phyloP scores from a whole-genome alignment of 2,888 invertebrate species.

The Ametastegia equiseti region DNA sequence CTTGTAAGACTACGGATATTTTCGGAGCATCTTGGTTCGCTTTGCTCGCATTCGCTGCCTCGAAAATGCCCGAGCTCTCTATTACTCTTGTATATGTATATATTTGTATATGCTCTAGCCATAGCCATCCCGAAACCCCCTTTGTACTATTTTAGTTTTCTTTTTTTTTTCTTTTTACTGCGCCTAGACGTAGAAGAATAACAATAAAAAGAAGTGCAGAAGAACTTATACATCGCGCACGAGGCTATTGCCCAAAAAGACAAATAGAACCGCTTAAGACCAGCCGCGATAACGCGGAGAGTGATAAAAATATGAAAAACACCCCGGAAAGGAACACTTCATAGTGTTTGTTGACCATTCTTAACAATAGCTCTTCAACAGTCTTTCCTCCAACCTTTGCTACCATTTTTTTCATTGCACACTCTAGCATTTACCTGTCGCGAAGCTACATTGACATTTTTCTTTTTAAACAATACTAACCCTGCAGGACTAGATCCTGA shows the following conservation, averaged over 20 bases:
- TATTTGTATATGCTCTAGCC: conserved; percentile 22
- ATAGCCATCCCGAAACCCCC: conserved; percentile 4
- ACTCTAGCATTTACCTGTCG: too few relatives aligned
- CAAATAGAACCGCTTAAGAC: too few relatives aligned
- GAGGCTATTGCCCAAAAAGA: not conserved
- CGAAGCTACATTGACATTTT: too few relatives aligned
- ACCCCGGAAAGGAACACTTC: too few relatives aligned
- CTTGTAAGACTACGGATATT: conserved; percentile 43
- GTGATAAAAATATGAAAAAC: too few relatives aligned
- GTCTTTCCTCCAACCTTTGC: too few relatives aligned
- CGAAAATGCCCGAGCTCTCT: not conserved
- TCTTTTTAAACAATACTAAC: not conserved
- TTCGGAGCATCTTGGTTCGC: conserved; percentile 39
- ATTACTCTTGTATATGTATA: conserved; percentile 24
- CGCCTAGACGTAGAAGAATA: not conserved
- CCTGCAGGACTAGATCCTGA: not conserved
- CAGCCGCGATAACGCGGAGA: too few relatives aligned
- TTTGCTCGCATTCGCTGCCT: conserved; percentile 11
- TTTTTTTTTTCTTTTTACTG: not conserved
- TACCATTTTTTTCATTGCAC: too few relatives aligned
- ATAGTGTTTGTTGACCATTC: too few relatives aligned
- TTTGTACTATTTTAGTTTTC: conserved; percentile 39
- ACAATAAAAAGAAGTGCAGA: not conserved
- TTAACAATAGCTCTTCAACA: too few relatives aligned
- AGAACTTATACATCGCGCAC: not conserved